phyloP scores from a whole-genome alignment of 2,888 invertebrate species.

The Eupithecia subumbrata region DNA sequence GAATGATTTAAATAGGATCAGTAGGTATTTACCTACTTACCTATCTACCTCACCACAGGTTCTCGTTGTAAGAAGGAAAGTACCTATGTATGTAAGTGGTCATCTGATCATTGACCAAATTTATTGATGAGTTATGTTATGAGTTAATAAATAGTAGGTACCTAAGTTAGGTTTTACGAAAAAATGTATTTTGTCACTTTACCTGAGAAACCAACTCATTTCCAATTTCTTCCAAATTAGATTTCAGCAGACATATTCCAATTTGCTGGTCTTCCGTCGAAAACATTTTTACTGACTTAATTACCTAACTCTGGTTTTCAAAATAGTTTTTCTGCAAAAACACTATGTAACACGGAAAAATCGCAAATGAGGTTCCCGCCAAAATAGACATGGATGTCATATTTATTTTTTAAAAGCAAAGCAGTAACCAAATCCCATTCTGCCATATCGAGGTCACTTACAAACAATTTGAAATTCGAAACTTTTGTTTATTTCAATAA shows the following conservation, averaged over 20 bases:
- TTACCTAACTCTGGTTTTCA: background rate
- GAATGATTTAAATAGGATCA: too few relatives aligned
- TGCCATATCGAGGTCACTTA: background rate
- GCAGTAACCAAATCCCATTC: background rate
- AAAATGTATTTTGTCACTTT: slow-evolving; percentile 14
- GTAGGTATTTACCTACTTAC: too few relatives aligned
- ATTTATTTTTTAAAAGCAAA: background rate
- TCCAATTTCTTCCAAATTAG: slow-evolving; percentile 69
- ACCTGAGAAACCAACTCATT: slow-evolving; percentile 67
- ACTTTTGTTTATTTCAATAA: background rate
- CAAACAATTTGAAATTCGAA: background rate
- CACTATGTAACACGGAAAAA: background rate
- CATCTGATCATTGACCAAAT: too few relatives aligned
- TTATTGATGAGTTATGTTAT: too few relatives aligned
- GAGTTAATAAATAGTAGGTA: too few relatives aligned
- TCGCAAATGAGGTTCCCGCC: slow-evolving; percentile 16
- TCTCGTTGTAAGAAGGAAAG: too few relatives aligned
- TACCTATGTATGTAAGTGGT: too few relatives aligned
- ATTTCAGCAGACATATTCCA: slow-evolving; percentile 70
- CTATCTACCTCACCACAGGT: too few relatives aligned
- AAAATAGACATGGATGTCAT: slow-evolving; percentile 13
- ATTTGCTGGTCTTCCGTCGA: slow-evolving; percentile 70
- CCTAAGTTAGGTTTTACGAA: too few relatives aligned
- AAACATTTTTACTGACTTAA: slow-evolving; percentile 58
- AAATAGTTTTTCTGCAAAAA: slow-evolving; percentile 7